These are phyloP conservation scores for Orthosia cruda DNA, from an alignment of 2,888 invertebrate genomes.

Conservation along the genomic window DNA sequence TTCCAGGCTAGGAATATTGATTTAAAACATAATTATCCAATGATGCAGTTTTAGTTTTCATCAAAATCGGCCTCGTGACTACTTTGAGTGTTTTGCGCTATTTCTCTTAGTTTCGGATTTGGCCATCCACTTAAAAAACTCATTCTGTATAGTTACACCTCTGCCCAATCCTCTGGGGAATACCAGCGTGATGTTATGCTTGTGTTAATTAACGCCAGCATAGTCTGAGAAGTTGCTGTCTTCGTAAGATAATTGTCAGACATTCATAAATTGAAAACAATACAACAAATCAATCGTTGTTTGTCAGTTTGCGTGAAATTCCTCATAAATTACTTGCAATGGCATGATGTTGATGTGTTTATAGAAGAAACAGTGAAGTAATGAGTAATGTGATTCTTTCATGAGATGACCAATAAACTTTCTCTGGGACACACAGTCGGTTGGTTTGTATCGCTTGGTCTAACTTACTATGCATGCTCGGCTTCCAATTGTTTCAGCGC, in stretches of 20 bases:
- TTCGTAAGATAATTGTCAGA: background rate
- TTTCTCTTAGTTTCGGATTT: too few species aligned
- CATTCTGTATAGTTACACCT: background rate
- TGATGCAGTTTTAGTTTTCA: too few species aligned
- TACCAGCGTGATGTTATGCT: background rate
- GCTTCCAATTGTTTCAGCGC: slow-evolving; percentile 81
- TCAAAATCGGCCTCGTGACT: too few species aligned
- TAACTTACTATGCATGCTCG: slow-evolving; percentile 81
- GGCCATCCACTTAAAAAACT: too few species aligned
- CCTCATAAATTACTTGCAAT: slow-evolving; percentile 31
- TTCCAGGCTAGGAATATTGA: too few species aligned
- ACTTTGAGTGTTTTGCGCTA: too few species aligned
- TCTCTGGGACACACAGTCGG: slow-evolving; percentile 62
- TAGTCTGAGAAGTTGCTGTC: background rate
- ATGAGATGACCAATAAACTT: slow-evolving; percentile 61
- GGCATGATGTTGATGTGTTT: slow-evolving; percentile 18
- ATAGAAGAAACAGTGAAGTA: slow-evolving; percentile 78
- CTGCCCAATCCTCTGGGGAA: too few species aligned
- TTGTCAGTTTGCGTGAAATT: slow-evolving; percentile 32
- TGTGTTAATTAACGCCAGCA: background rate
- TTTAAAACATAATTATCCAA: too few species aligned
- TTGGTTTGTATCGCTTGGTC: slow-evolving; percentile 75
- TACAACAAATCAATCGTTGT: slow-evolving; percentile 20
- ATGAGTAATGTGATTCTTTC: slow-evolving; percentile 75
- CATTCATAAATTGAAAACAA: slow-evolving; percentile 25